Evolutionary conservation across 1,140 invertebrate genomes (phyloP), one percentile per base, ranked within the genome.

Genomic region (Muscidifurax raptorellus): DNA sequence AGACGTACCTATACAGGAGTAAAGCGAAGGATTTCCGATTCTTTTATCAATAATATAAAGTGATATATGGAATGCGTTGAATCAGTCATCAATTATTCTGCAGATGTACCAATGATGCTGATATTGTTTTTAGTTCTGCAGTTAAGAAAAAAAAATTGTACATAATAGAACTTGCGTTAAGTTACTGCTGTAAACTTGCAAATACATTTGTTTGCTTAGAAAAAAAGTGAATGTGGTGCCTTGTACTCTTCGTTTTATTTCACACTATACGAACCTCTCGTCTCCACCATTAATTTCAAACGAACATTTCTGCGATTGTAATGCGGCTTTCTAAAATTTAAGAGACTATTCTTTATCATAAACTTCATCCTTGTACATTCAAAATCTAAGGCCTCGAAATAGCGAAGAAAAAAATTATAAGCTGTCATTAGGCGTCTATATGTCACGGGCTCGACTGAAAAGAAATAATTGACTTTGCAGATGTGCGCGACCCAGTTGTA

Each of bases 181-280:
- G 80, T 85, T 85, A 77, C 67, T 67, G 85, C 75, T 86, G 85
- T 86, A 86, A 84, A 86, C 82, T 67, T 87, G 71, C 76, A 80
- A 87, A 85, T 85, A 85, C 27, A 75, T 82, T 85, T 81, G 69
- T 86, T 86, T 85, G 83, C 83, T 86, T 79, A 81, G 74, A 86
- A 85, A 82, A 80, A 59, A 59, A 59, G 52, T 59, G 18, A n/a
- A 59, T n/a, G 22, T n/a, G 52, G 22, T 59, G 52, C 52, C 52
- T 59, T 59, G 52, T 59, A 59, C 18, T n/a, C 18, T 59, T 59
- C 52, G 22, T 59, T 59, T 59, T 59, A 59, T 59, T 59, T 59
- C n/a, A n/a, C n/a, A n/a, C n/a, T n/a, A 18, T 7, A 59, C 18
- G 18, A 18, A 59, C 22, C 52, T n/a, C 52, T 52, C 47, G 47